A percentile compares a stretch with the other conserved stretches of the same genome.
Evolutionary conservation across 2,113 vertebrate genomes (phyloP).

Genomic region (Orycteropus afer): DNA sequence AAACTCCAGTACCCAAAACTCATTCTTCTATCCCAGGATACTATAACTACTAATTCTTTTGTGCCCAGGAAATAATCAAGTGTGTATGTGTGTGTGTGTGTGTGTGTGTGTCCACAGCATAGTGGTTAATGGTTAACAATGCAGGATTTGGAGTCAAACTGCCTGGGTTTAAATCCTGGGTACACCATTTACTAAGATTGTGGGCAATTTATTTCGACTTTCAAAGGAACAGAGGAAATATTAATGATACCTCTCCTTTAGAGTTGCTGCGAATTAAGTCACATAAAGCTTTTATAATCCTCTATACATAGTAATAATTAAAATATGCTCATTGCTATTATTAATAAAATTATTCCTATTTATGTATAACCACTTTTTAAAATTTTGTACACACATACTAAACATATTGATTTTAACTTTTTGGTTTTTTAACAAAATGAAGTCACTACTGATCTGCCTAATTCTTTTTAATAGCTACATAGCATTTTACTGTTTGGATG

Average conservation of each 20-base stretch:
- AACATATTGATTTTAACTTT: slow-evolving; percentile 5
- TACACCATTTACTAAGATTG: neutral
- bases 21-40: neutral
- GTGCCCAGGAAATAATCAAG: neutral
- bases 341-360: neutral
- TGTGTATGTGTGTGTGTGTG: neutral
- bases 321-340: neutral
- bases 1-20: neutral
- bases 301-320: neutral
- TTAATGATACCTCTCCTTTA: neutral
- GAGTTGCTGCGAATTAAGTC: neutral
- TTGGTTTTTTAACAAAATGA: neutral
- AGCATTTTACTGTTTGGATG: neutral
- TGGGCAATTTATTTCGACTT: neutral
- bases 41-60: slow-evolving; percentile 2
- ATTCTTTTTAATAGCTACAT: neutral
- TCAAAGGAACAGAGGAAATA: slow-evolving; percentile 1
- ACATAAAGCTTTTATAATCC: slow-evolving; percentile 12
- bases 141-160: neutral
- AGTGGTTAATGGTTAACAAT: neutral
- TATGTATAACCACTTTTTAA: neutral
- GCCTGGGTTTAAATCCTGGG: neutral
- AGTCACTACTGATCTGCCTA: neutral
- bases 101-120: neutral
- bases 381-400: neutral